Percentiles rank a stretch among this genome's conserved stretches.
These are phyloP conservation scores for Choristoneura fumiferana DNA, from an alignment of 1,140 invertebrate species.

Conservation along the genomic window DNA sequence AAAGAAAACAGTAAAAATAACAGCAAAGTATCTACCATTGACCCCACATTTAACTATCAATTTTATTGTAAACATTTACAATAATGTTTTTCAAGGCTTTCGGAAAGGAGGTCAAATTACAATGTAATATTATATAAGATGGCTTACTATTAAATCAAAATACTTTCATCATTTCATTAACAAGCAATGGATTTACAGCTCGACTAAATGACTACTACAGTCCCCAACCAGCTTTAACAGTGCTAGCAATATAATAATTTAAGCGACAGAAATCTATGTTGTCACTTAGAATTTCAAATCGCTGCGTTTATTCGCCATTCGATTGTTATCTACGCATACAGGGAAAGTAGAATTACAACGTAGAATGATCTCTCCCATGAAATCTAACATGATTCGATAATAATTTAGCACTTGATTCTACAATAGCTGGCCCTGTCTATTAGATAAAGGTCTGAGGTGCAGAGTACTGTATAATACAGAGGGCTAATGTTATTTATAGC, in stretches of 20 bases:
- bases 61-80: no score
- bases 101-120: no score
- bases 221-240: not conserved
- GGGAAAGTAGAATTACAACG: constrained; percentile 34
- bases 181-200: no score
- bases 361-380: constrained; percentile 43
- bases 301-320: constrained; percentile 42
- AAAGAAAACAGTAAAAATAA: no score
- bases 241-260: constrained; percentile 35
- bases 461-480: constrained; percentile 32
- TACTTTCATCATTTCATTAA: no score
- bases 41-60: no score
- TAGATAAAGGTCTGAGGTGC: constrained; percentile 46
- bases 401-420: constrained; percentile 62
- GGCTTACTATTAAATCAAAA: no score
- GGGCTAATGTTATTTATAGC: constrained; percentile 35
- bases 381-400: constrained; percentile 54
- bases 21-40: no score
- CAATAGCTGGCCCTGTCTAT: constrained; percentile 49
- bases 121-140: no score
- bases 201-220: no score
- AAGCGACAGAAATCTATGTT: constrained; percentile 28
- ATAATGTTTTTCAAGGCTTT: no score
- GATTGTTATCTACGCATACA: constrained; percentile 43
- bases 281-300: constrained; percentile 56